phyloP scores from a whole-genome alignment of 2,797 vertebrate genomes.

The Crax fasciolata region DNA sequence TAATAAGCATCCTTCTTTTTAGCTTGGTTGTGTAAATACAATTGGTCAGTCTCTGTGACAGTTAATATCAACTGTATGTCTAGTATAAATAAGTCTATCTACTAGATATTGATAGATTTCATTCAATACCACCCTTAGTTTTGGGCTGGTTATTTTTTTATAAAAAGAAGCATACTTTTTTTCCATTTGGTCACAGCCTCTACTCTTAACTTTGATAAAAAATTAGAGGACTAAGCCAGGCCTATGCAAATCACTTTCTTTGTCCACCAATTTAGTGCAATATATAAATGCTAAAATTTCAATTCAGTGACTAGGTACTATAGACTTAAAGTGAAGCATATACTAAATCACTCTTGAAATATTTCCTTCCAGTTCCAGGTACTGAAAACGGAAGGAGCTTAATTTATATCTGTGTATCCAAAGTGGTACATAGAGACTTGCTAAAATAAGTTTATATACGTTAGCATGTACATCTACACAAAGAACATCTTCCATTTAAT shows the following conservation, averaged over 20 bases:
- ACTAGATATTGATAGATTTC: neutral
- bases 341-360: neutral
- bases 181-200: neutral
- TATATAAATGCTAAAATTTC: neutral
- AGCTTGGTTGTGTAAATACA: neutral
- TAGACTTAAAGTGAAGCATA: neutral
- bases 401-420: neutral
- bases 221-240: neutral
- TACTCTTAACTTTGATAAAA: neutral
- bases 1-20: neutral
- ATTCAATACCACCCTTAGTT: neutral
- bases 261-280: neutral
- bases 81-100: neutral
- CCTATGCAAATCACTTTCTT: neutral
- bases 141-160: neutral
- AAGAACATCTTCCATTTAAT: neutral
- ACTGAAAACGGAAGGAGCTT: neutral
- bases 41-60: neutral
- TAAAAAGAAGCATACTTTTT: neutral
- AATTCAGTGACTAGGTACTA: neutral
- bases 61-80: neutral
- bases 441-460: neutral
- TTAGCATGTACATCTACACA: neutral
- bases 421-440: neutral
- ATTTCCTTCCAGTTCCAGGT: neutral